Evolutionary conservation across 2,797 vertebrate genomes (phyloP), one percentile per base, ranked within the genome.

Genomic region (Anguilla pacifica): DNA sequence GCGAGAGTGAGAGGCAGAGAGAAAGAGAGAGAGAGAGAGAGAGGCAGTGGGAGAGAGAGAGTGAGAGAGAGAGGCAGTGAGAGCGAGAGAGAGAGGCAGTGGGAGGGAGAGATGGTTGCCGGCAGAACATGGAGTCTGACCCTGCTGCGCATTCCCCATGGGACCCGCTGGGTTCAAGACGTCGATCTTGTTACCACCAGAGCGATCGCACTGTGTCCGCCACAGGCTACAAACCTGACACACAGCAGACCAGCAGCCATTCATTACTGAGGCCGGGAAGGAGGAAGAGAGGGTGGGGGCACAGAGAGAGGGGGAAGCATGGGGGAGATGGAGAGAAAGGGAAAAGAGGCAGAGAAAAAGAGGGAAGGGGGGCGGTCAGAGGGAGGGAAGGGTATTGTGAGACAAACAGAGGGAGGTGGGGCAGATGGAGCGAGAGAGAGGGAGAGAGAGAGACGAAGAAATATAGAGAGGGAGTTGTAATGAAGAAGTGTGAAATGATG

Each of bases 401-500:
- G 17, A 83, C 25, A 53, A 6, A 5, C 0, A 84, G 25, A 84
- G 49, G 28, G 82, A 84, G 25, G 53, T 13, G 11, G 53, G 72
- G 70, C 70, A 72, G 70, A 13, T 10, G 15, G 74, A 77, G 15
- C 0, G 82, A 15, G 53, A 28, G 74, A 39, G 31, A 43, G 35
- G 17, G 35, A 6, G 85, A 74, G 85, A 22, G 83, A 35, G 82
- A 61, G 19, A 82, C 10, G 49, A 43, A 72, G 39, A 17, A 43
- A 81, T 0, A 28, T 79, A 39, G 77, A 57, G 81, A 31, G 51
- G 49, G 64, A 22, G 51, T 46, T 77, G 87, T 88, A 88, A 91
- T 88, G 87, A 90, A 88, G 57, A 88, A 70, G 90, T 88, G 90
- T 89, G 87, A 90, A 87, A 61, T 90, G 88, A 90, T 67, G 49